Base-by-base conservation (phyloP, 2,888 invertebrate genomes). In the Hirtodrosophila histrioides region DNA sequence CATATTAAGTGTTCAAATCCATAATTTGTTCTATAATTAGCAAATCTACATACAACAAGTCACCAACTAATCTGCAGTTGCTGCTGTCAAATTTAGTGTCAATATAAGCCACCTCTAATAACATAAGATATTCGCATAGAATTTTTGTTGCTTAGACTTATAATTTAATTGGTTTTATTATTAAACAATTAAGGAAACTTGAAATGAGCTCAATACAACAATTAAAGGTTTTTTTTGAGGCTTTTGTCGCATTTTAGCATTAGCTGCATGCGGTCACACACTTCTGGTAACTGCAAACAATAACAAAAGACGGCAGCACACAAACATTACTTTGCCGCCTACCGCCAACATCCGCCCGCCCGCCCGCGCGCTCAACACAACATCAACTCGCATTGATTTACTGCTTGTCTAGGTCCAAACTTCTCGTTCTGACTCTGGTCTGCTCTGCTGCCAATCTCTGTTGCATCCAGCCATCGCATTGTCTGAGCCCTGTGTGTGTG, bases 301-400 rank as follows among this genome's bases (percentile, higher is more conserved):
- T 74, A 74, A 74, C 73, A 74, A 72, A 54, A 86, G 63, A 55
- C 56, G 81, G 64, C 55, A 41, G 40, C 58, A 77, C 60, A 70
- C 78, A 86, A 86, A 85, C 87, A 85, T 63, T 69, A 56, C 45
- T 66, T 68, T 55, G 60, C 70, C 78, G 78, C 60, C 56, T 75
- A 55, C 60, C 57, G 48, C 58, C 44, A 27, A 35, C 49, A 27
- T 33, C 49, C 57, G 49, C 29, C 60, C 12, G 44, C 44, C 46
- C 62, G 27, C 39, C 50, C 69, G 63, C 82, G 75, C 69, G 46
- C 77, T 51, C 17, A 17, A 60, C 50, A 31, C 51, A n/a, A 33
- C 40, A 46, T 54, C 12, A 49, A 45, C 10, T 56, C 54, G 58
- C 78, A 53, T 68, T 68, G 71, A 62, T 71, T 81, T 58, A 64